Conservation (phyloP, 1,140 invertebrate species). For the Hylaeus anthracinus region DNA sequence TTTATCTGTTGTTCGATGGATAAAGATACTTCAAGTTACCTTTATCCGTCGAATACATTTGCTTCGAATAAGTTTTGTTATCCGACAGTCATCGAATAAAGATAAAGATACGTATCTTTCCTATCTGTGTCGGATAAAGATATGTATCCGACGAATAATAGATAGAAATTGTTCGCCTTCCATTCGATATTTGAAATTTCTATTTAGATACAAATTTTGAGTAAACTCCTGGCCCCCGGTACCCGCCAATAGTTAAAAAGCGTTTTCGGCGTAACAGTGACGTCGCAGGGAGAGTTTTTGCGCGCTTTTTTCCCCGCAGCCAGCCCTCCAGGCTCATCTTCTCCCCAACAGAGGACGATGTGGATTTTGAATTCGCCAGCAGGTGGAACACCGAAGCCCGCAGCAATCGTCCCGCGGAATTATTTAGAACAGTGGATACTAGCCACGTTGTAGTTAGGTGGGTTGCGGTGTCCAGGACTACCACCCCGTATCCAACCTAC, state of each 20-base stretch:
- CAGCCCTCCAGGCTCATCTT: slow-evolving; percentile 50
- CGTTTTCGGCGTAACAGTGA: slow-evolving; percentile 37
- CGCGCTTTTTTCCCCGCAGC: slow-evolving; percentile 41
- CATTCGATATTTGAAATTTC: no score
- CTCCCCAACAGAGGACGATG: slow-evolving; percentile 32
- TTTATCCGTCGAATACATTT: no score
- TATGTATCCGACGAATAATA: no score
- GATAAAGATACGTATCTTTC: no score
- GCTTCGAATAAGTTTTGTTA: no score
- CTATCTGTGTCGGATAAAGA: no score
- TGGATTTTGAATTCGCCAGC: slow-evolving; percentile 65
- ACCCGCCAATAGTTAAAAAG: slow-evolving; percentile 57
- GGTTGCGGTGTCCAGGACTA: slow-evolving; percentile 74
- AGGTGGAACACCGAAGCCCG: slow-evolving; percentile 73
- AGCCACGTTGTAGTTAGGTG: slow-evolving; percentile 75
- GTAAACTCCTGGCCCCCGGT: neutral
- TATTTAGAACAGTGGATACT: slow-evolving; percentile 78
- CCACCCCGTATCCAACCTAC: slow-evolving; percentile 69
- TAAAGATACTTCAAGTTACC: no score
- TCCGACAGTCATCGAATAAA: no score
- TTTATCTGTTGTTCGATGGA: no score
- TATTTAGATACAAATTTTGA: no score
- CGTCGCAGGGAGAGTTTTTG: slow-evolving; percentile 4
- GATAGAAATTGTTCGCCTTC: no score
- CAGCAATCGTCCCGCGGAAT: slow-evolving; percentile 77